Evolutionary conservation across 2,113 vertebrate genomes (phyloP).

Genomic region (Pygoscelis antarcticus): DNA sequence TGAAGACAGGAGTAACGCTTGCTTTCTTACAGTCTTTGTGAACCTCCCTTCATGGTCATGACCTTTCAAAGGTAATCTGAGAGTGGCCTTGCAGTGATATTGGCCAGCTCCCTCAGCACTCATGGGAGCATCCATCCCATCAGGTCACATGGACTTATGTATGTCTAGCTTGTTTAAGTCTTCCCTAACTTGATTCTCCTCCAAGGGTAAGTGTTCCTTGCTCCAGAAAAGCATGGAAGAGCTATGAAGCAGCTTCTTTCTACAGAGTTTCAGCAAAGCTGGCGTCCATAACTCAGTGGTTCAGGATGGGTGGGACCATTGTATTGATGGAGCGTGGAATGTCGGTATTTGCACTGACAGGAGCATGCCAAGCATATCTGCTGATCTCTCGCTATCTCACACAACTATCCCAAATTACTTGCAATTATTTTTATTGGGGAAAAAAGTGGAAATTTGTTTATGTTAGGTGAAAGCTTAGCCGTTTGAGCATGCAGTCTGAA

Average conservation of each 20-base stretch:
- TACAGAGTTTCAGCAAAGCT: background rate
- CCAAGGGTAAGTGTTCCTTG: background rate
- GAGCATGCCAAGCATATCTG: rapidly evolving
- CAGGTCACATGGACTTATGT: background rate
- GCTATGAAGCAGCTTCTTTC: background rate
- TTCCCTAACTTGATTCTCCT: background rate
- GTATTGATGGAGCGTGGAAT: background rate
- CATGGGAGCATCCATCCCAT: background rate
- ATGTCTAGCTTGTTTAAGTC: background rate
- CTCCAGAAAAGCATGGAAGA: background rate
- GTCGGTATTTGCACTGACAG: background rate
- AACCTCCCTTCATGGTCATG: background rate
- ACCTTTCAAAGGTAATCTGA: background rate
- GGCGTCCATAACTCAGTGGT: background rate
- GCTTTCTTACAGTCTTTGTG: background rate
- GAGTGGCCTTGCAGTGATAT: background rate
- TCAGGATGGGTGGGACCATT: background rate
- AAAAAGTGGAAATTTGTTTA: background rate
- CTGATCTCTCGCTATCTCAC: background rate
- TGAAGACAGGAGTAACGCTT: background rate
- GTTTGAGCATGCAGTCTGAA: background rate
- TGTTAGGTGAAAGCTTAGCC: background rate
- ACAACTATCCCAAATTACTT: background rate
- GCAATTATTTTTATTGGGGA: background rate
- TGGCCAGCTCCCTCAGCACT: background rate